A percentile compares a stretch with the other conserved stretches of the same genome.
These are phyloP conservation scores for Heterohyrax brucei DNA, from an alignment of 2,797 vertebrate genomes.

Conservation along the genomic window DNA sequence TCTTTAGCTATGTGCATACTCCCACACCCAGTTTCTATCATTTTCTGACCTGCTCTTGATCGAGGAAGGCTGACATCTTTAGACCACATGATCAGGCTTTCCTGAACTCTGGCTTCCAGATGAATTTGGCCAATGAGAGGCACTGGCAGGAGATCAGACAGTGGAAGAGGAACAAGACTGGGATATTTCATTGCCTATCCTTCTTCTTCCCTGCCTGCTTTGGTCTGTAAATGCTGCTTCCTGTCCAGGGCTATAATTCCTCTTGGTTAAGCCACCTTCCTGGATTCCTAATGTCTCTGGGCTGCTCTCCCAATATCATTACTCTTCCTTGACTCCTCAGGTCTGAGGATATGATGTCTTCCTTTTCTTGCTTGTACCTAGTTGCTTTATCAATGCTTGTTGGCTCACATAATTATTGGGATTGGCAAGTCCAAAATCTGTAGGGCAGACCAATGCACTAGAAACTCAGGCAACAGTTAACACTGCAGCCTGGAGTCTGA, in stretches of 20 bases:
- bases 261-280: background rate
- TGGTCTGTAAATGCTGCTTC: background rate
- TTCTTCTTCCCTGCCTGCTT: rapidly evolving
- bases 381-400: background rate
- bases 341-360: background rate
- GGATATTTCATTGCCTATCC: background rate
- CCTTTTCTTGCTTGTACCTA: background rate
- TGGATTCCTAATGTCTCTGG: background rate
- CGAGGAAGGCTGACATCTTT: background rate
- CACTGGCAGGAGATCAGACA: background rate
- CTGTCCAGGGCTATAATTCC: background rate
- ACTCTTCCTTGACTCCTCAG: background rate
- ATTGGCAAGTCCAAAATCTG: too few species aligned
- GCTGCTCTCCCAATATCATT: background rate
- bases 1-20: background rate
- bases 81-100: background rate
- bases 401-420: background rate
- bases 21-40: background rate
- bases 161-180: background rate
- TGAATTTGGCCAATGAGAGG: background rate
- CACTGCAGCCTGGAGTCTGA: too few species aligned
- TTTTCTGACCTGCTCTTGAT: background rate
- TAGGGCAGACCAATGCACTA: too few species aligned
- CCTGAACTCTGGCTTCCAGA: background rate
- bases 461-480: too few species aligned